phyloP scores from a whole-genome alignment of 64 coral and sea anemone species.

The Platygyra sinensis region DNA sequence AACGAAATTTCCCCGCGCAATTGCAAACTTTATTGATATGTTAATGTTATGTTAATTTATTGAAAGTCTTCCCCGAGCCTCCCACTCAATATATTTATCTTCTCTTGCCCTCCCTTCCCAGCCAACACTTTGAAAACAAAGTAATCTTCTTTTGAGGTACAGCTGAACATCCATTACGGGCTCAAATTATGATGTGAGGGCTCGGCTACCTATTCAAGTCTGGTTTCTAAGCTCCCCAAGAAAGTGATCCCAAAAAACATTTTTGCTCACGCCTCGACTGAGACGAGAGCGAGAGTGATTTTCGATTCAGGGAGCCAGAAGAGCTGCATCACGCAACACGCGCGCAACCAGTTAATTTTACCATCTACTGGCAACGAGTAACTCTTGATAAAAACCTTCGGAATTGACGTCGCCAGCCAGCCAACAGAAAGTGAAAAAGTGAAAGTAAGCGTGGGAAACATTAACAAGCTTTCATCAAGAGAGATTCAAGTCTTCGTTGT shows the following conservation, averaged over 20 bases:
- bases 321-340: slow-evolving; percentile 26
- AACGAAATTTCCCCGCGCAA: slow-evolving; percentile 13
- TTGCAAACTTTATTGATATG: not conserved
- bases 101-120: too few relatives aligned
- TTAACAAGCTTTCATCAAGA: not conserved
- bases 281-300: slow-evolving; percentile 26
- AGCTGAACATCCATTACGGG: too few relatives aligned
- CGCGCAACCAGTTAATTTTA: not conserved
- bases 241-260: too few relatives aligned
- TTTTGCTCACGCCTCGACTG: too few relatives aligned
- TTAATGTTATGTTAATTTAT: too few relatives aligned
- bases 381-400: slow-evolving; percentile 15
- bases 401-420: not conserved
- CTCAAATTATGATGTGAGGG: too few relatives aligned
- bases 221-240: too few relatives aligned
- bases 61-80: too few relatives aligned
- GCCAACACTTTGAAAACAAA: too few relatives aligned
- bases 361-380: not conserved
- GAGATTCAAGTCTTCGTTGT: slow-evolving; percentile 35
- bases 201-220: too few relatives aligned
- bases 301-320: slow-evolving; percentile 52
- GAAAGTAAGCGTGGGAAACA: not conserved
- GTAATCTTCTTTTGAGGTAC: too few relatives aligned
- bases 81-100: too few relatives aligned
- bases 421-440: not conserved